Evolutionary conservation across 1,140 invertebrate genomes (phyloP).

Genomic region (Leptopilina clavipes): DNA sequence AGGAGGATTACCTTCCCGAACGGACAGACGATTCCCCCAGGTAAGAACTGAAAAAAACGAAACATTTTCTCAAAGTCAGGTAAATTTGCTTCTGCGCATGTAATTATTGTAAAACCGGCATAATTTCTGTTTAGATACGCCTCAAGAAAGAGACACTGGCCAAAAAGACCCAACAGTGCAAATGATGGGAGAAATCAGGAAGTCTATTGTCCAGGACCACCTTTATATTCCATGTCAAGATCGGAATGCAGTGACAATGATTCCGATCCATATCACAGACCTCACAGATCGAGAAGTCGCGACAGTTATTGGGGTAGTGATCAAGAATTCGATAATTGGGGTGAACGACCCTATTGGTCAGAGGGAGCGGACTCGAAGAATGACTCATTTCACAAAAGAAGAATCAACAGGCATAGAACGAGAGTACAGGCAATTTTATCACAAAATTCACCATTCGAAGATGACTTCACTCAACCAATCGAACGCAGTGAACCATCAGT

Average conservation of each 20-base stretch:
- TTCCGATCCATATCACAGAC: conserved; percentile 66
- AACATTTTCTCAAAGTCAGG: background rate
- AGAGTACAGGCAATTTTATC: conserved; percentile 60
- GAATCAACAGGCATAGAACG: conserved; percentile 70
- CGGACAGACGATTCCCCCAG: conserved; percentile 63
- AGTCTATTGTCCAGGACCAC: conserved; percentile 63
- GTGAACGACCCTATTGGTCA: conserved; percentile 68
- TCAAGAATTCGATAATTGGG: conserved; percentile 72
- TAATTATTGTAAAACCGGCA: too few species aligned
- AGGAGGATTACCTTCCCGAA: conserved; percentile 62
- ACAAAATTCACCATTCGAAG: conserved; percentile 81
- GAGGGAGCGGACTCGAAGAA: conserved; percentile 66
- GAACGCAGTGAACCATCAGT: conserved; percentile 61
- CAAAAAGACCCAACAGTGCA: conserved; percentile 80
- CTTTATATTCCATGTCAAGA: conserved; percentile 68
- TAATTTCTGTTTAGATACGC: conserved; percentile 64
- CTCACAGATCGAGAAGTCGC: conserved; percentile 68
- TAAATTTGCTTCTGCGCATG: too few species aligned
- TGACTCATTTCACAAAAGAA: conserved; percentile 69
- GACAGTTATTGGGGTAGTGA: conserved; percentile 72
- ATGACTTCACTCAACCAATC: conserved; percentile 78
- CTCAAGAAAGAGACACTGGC: conserved; percentile 76
- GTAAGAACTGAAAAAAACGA: conserved; percentile 38
- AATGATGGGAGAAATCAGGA: conserved; percentile 69
- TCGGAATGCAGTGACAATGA: conserved; percentile 74